phyloP scores from a whole-genome alignment of 2,797 vertebrate species.

The Coluber constrictor region DNA sequence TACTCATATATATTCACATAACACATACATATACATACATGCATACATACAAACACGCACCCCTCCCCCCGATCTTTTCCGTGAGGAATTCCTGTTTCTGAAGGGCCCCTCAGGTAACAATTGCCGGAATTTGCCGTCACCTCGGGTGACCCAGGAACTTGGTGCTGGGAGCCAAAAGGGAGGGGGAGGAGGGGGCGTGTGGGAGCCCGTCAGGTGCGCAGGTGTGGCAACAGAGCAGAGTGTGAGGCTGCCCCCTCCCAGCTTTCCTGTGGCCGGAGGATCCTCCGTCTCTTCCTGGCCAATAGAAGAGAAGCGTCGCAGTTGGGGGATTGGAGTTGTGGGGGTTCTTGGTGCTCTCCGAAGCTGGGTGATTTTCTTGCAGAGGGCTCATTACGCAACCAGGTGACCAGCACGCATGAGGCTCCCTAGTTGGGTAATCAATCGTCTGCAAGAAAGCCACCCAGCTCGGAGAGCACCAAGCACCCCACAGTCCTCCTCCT shows the following conservation, averaged over 20 bases:
- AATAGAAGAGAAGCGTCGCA: background rate
- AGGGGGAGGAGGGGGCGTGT: background rate
- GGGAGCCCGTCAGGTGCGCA: background rate
- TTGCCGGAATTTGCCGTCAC: background rate
- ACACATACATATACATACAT: too few species aligned
- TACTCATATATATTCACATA: too few species aligned
- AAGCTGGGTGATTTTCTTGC: background rate
- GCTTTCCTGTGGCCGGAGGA: background rate
- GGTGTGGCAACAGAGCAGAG: background rate
- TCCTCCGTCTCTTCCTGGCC: too few species aligned
- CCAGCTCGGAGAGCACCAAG: background rate
- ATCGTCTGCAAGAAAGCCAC: too few species aligned
- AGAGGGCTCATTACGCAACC: background rate
- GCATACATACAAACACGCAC: too few species aligned
- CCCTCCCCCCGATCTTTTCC: accelerated
- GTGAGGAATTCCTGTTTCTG: background rate
- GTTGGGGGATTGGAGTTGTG: accelerated
- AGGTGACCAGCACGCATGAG: background rate
- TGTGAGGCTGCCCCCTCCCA: too few species aligned
- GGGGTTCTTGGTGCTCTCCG: background rate
- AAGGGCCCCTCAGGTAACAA: too few species aligned
- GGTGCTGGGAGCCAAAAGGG: background rate
- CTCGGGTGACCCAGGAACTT: background rate
- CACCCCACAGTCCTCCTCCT: background rate
- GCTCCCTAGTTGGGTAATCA: background rate